phyloP scores from a whole-genome alignment of 2,888 invertebrate species.

The Mantis religiosa region DNA sequence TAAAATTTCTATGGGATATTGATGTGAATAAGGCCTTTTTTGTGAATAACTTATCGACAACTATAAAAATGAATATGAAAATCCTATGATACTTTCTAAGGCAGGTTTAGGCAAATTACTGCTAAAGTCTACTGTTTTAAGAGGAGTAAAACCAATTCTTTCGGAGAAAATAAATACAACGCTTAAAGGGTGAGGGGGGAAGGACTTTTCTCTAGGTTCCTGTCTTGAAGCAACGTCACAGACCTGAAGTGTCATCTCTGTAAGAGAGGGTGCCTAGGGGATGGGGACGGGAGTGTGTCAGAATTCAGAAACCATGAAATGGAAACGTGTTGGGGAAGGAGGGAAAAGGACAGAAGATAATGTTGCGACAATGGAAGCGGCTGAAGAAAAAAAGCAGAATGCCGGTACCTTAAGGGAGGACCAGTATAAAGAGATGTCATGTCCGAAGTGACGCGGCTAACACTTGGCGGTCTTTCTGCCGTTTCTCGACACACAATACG shows the following conservation, averaged over 20 bases:
- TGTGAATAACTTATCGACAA: no score
- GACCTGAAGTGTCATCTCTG: background rate
- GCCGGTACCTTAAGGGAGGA: background rate
- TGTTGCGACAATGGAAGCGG: background rate
- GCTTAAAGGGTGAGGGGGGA: background rate
- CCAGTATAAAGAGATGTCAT: background rate
- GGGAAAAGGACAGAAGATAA: background rate
- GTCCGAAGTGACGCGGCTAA: background rate
- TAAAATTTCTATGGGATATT: no score
- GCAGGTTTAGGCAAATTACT: no score
- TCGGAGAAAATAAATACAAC: background rate
- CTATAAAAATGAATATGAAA: no score
- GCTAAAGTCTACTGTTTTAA: background rate
- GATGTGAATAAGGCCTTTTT: no score
- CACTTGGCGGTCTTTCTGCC: no score
- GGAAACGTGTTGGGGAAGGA: background rate
- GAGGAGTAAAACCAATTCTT: no score
- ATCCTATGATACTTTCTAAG: no score
- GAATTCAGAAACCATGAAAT: conserved; percentile 11
- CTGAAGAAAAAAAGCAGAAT: no score
- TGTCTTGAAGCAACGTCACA: background rate
- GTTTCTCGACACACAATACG: no score
- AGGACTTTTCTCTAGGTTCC: background rate
- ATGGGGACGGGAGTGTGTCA: background rate
- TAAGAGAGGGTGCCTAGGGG: no score